Evolutionary conservation across 2,888 invertebrate genomes (phyloP).

Genomic region (Synanthedon vespiformis): DNA sequence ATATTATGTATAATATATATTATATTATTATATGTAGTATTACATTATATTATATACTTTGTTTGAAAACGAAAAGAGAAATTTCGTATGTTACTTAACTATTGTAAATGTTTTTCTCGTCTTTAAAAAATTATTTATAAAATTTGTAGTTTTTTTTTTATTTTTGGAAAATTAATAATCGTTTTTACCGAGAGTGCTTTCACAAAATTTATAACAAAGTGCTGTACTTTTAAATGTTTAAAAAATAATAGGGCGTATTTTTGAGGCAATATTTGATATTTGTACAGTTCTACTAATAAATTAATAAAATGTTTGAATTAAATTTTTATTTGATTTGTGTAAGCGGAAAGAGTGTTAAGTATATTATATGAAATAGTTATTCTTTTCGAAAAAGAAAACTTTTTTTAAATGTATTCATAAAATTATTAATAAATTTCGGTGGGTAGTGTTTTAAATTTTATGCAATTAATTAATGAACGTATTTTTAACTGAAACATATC

Average conservation of each 20-base stretch:
- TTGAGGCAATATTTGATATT: slow-evolving; percentile 24
- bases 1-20: background rate
- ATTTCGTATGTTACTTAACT: too few relatives aligned
- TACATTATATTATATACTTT: background rate
- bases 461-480: too few relatives aligned
- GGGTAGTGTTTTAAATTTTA: too few relatives aligned
- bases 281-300: slow-evolving; percentile 36
- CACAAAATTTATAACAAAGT: slow-evolving; percentile 35
- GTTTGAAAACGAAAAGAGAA: background rate
- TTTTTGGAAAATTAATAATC: slow-evolving; percentile 11
- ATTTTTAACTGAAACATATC: too few relatives aligned
- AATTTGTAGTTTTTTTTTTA: slow-evolving; percentile 30
- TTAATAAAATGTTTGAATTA: slow-evolving; percentile 22
- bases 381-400: slow-evolving; percentile 67
- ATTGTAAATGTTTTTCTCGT: too few relatives aligned
- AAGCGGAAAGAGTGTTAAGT: slow-evolving; percentile 15
- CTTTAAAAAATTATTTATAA: slow-evolving; percentile 2
- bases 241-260: slow-evolving; percentile 14
- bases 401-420: slow-evolving; percentile 40
- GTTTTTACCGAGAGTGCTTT: slow-evolving; percentile 55
- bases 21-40: too few relatives aligned
- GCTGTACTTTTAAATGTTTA: slow-evolving; percentile 23
- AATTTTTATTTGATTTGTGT: slow-evolving; percentile 30
- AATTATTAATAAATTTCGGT: slow-evolving; percentile 4
- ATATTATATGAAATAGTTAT: slow-evolving; percentile 43